Evolutionary conservation across 2,888 invertebrate species (phyloP).

Genomic region (Dione juno): DNA sequence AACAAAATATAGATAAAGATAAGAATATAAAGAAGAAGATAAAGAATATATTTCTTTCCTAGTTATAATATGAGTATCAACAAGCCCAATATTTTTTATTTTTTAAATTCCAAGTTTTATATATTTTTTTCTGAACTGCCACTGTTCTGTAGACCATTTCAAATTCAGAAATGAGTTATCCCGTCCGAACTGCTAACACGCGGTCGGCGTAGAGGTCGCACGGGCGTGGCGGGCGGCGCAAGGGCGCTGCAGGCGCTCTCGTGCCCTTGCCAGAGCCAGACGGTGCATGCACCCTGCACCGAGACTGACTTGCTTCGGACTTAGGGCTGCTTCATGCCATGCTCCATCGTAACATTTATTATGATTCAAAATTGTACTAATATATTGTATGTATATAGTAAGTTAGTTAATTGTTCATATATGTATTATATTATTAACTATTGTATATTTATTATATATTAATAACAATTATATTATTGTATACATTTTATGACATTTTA

Average conservation of each 20-base stretch:
- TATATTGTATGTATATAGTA: too few relatives aligned
- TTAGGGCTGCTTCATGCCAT: constrained; percentile 12
- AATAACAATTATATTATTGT: too few relatives aligned
- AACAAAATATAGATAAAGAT: too few relatives aligned
- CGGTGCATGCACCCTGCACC: constrained; percentile 71
- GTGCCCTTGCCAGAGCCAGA: constrained; percentile 63
- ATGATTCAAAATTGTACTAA: neutral
- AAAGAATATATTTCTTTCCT: too few relatives aligned
- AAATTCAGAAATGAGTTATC: constrained; percentile 34
- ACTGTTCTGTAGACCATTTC: constrained; percentile 37
- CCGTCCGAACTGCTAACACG: constrained; percentile 24
- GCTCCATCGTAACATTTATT: constrained; percentile 1
- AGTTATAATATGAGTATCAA: too few relatives aligned
- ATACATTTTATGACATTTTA: too few relatives aligned
- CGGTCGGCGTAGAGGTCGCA: constrained; percentile 49
- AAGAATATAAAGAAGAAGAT: too few relatives aligned
- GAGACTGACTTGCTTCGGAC: constrained; percentile 32
- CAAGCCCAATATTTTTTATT: neutral
- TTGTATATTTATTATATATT: too few relatives aligned
- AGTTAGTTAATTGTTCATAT: too few relatives aligned
- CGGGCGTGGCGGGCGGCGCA: constrained; percentile 52
- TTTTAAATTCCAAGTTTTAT: neutral
- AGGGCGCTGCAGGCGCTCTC: constrained; percentile 62
- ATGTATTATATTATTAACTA: too few relatives aligned
- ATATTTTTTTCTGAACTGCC: neutral